These are phyloP conservation scores for Lasius fuliginosus DNA, from an alignment of 2,888 invertebrate genomes.

Conservation along the genomic window DNA sequence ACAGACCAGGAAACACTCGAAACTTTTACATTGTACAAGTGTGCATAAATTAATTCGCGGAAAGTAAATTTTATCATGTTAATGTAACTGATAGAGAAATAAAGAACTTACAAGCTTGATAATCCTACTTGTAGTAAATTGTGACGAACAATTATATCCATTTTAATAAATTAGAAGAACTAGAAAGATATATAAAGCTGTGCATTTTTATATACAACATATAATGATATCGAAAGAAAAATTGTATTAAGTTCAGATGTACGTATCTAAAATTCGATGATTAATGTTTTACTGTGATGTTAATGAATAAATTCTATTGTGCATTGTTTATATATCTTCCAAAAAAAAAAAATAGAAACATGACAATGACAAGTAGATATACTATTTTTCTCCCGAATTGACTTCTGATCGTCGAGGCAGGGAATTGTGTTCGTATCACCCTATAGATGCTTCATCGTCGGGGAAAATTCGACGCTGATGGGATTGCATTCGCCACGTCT, in stretches of 20 bases:
- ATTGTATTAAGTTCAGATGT: neutral
- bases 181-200: neutral
- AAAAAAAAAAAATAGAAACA: no score
- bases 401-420: constrained; percentile 4
- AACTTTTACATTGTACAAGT: constrained; percentile 21
- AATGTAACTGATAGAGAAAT: constrained; percentile 9
- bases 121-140: neutral
- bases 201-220: neutral
- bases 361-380: neutral
- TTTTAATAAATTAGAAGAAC: neutral
- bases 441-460: constrained; percentile 38
- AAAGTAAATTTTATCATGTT: constrained; percentile 22
- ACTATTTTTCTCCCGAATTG: neutral
- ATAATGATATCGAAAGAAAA: neutral
- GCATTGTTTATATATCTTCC: neutral
- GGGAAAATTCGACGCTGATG: constrained; percentile 54
- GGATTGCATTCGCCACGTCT: constrained; percentile 63
- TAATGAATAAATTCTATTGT: neutral
- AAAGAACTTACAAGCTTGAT: neutral
- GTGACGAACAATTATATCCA: neutral
- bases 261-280: neutral
- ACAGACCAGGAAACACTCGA: constrained; percentile 12
- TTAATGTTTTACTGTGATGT: neutral
- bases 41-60: constrained; percentile 31
- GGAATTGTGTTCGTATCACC: constrained; percentile 31